Percentiles rank a stretch among this genome's conserved stretches.
phyloP scores from a whole-genome alignment of 2,797 vertebrate species.

The Distichodus sexfasciatus region DNA sequence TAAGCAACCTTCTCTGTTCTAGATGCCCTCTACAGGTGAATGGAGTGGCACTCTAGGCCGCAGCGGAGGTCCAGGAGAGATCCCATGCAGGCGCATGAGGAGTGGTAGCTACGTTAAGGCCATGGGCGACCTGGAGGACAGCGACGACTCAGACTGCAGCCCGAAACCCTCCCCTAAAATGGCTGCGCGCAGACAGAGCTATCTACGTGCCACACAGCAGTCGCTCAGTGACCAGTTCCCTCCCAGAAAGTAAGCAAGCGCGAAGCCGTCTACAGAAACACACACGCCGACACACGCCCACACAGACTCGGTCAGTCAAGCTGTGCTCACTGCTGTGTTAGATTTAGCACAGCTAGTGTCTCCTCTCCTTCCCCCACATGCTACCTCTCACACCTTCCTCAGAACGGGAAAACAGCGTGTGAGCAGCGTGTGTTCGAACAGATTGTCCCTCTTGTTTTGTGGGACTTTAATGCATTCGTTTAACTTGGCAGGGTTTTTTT shows the following conservation, averaged over 20 bases:
- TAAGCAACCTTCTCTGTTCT: not conserved
- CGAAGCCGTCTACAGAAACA: constrained; percentile 10
- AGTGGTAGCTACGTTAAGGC: constrained; percentile 99
- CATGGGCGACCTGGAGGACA: constrained; percentile 95
- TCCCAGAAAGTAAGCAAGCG: constrained; percentile 84
- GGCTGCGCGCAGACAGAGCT: constrained; percentile 95
- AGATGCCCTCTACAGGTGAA: constrained; percentile 83
- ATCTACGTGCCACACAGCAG: constrained; percentile 97
- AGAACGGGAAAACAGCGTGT: constrained; percentile 4
- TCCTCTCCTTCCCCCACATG: constrained; percentile 50
- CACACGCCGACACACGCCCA: constrained; percentile 1
- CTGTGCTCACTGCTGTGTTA: constrained; percentile 57
- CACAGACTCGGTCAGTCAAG: constrained; percentile 15
- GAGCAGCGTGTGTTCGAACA: not conserved
- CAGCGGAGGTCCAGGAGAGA: constrained; percentile 82
- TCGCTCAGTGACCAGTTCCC: constrained; percentile 96
- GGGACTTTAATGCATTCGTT: not conserved
- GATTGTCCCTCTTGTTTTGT: not conserved
- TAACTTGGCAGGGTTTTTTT: not conserved
- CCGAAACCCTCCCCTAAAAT: constrained; percentile 96
- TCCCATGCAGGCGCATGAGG: constrained; percentile 96
- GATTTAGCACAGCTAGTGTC: constrained; percentile 58
- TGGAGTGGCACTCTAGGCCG: constrained; percentile 88
- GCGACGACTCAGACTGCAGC: constrained; percentile 94
- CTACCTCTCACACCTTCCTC: constrained; percentile 4